Conservation (phyloP, 1,140 invertebrate species). For the Hypothenemus hampei region DNA sequence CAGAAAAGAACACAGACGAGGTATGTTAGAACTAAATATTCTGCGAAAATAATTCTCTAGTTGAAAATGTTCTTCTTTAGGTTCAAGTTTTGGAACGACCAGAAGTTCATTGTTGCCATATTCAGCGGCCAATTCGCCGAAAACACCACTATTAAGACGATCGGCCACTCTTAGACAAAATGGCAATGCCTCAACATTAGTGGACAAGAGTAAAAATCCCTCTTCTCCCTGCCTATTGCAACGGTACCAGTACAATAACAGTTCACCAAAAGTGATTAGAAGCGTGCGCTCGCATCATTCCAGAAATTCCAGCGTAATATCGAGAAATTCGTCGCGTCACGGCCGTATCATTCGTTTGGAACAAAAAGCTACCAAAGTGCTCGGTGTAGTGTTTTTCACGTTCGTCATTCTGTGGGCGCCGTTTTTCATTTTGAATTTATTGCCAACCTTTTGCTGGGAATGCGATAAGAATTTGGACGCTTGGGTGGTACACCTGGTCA, state of each 20-base stretch:
- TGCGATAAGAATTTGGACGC: slow-evolving; percentile 69
- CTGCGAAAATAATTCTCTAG: no score
- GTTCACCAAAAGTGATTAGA: slow-evolving; percentile 31
- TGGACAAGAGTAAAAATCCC: slow-evolving; percentile 45
- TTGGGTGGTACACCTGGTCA: slow-evolving; percentile 78
- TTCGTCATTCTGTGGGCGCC: slow-evolving; percentile 92
- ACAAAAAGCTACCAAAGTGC: slow-evolving; percentile 90
- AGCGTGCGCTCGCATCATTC: slow-evolving; percentile 59
- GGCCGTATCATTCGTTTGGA: slow-evolving; percentile 77
- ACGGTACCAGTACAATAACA: slow-evolving; percentile 53
- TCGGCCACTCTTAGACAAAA: slow-evolving; percentile 43
- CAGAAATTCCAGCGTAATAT: slow-evolving; percentile 73
- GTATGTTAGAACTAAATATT: no score
- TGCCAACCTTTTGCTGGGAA: slow-evolving; percentile 70
- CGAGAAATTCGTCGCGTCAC: slow-evolving; percentile 71
- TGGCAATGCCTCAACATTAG: slow-evolving; percentile 28
- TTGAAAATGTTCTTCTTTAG: slow-evolving; percentile 31
- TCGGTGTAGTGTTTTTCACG: slow-evolving; percentile 89
- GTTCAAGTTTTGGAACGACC: slow-evolving; percentile 57
- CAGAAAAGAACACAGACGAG: slow-evolving; percentile 46
- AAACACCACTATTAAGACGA: slow-evolving; percentile 38
- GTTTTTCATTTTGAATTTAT: slow-evolving; percentile 84
- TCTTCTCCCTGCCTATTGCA: slow-evolving; percentile 49
- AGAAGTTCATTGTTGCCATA: slow-evolving; percentile 47
- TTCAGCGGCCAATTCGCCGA: slow-evolving; percentile 37